These are phyloP conservation scores for Oscarella lobularis DNA, from an alignment of 37 sponge, comb jelly and placozoan genomes.

Conservation along the genomic window DNA sequence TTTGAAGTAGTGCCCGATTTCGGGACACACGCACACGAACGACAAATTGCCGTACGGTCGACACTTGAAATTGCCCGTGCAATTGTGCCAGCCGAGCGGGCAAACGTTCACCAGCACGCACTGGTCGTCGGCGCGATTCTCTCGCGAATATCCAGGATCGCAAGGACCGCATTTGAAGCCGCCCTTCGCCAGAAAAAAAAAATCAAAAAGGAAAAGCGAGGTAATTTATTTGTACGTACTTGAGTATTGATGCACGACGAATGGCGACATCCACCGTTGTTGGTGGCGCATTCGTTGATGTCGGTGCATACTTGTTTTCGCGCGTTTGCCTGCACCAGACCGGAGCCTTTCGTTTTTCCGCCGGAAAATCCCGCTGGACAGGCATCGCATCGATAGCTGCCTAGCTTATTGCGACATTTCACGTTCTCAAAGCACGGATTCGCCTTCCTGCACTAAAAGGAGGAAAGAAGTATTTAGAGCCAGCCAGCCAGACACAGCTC, in stretches of 20 bases:
- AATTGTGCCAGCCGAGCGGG: slow-evolving; percentile 28
- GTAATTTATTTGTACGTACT: slow-evolving; percentile 8
- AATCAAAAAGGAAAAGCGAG: slow-evolving; percentile 3
- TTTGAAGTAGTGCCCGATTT: slow-evolving; percentile 18
- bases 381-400: slow-evolving; percentile 56
- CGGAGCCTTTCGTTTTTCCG: slow-evolving; percentile 15
- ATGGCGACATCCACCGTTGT: slow-evolving; percentile 40
- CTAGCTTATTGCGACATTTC: slow-evolving; percentile 23
- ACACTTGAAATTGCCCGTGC: slow-evolving; percentile 34
- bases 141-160: slow-evolving; percentile 42
- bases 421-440: slow-evolving; percentile 27
- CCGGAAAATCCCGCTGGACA: slow-evolving; percentile 84
- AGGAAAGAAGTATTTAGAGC: not conserved
- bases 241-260: slow-evolving; percentile 42
- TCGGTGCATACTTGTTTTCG: slow-evolving; percentile 61
- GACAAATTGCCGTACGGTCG: slow-evolving; percentile 17
- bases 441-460: slow-evolving; percentile 9
- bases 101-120: slow-evolving; percentile 70
- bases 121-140: slow-evolving; percentile 13
- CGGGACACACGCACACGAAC: slow-evolving; percentile 9
- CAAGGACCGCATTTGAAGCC: slow-evolving; percentile 63
- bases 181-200: slow-evolving; percentile 13
- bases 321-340: slow-evolving; percentile 26
- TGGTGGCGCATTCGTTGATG: slow-evolving; percentile 57
- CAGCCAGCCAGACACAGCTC: too few species aligned